Percentiles rank a stretch among this genome's conserved stretches.
Conservation (phyloP, 1,140 invertebrate genomes). For the Bombus turneri region DNA sequence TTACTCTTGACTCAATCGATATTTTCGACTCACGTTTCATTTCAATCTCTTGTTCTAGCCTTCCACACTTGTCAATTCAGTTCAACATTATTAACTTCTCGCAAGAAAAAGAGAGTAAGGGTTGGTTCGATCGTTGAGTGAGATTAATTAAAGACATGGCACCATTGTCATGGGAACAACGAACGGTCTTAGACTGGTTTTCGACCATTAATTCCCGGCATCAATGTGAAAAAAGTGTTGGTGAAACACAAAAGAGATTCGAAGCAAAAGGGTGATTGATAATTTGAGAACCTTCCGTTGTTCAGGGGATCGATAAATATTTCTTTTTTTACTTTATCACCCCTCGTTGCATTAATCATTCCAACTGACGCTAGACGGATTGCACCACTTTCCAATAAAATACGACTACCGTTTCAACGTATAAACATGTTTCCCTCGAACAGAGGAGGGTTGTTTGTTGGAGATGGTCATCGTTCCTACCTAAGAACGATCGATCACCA, state of each 20-base stretch:
- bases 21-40: not conserved
- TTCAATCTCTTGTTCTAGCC: not conserved
- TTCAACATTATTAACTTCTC: not conserved
- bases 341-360: conserved; percentile 26
- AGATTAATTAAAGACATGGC: conserved; percentile 15
- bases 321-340: not conserved
- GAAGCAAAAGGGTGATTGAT: conserved; percentile 22
- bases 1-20: not conserved
- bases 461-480: not conserved
- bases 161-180: conserved; percentile 17
- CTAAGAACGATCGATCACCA: conserved; percentile 15
- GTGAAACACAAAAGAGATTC: not conserved
- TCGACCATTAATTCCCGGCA: conserved; percentile 5
- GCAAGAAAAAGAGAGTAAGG: not conserved
- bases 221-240: not conserved
- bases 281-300: conserved; percentile 8
- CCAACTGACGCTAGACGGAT: not conserved
- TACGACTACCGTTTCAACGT: not conserved
- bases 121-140: not conserved
- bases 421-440: not conserved
- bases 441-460: not conserved
- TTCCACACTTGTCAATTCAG: not conserved
- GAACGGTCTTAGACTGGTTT: not conserved
- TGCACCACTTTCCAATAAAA: not conserved
- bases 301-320: conserved; percentile 12